Base-by-base conservation (phyloP, 2,797 vertebrate genomes). In the Sebastiscus albofasciatus region DNA sequence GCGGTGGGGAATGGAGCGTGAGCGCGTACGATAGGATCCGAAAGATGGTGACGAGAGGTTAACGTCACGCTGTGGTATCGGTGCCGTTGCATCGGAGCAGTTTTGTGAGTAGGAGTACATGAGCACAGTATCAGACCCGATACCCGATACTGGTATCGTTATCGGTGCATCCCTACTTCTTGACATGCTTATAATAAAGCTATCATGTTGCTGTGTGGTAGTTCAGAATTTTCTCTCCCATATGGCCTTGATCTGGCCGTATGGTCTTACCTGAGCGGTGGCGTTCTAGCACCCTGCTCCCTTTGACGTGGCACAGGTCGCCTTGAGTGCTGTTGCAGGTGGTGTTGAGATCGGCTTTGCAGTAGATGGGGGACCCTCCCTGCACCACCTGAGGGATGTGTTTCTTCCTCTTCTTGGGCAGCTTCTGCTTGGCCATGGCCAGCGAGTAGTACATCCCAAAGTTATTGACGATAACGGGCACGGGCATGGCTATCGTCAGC, bases 401-500 rank as follows among this genome's bases (percentile, higher is more conserved):
- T 91, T 98, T 99, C 97, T 99, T 99, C 85, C 98, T 95, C 93
- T 98, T 99, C 83, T 97, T 97, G 2, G 98, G 98, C 75, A 99
- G 96, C 92, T 99, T 99, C 95, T 99, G 98, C 93, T 99, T 99
- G 80, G 98, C 98, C 98, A 99, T 99, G 75, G 98, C 98, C 93
- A 99, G 94, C 4, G 98, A 99, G 93, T 99, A 99, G 95, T 99
- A 99, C 98, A 99, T 99, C 91, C 98, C 98, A 93, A 99, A 99
- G 95, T 99, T 99, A 95, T 99, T 99, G 88, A 99, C 98, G 58
- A 99, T 99, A 81, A 99, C 98, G 20, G 98, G 98, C 82, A 99
- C 98, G 0, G 98, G 98, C 98, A 99, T 99, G 89, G 98, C 98
- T 93, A 99, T 99, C n/a, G 98, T 99, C 81, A 99, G 95, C 78